Percentiles rank a stretch among this genome's conserved stretches.
Evolutionary conservation across 2,888 invertebrate genomes (phyloP).

Genomic region (Pinctada fucata): DNA sequence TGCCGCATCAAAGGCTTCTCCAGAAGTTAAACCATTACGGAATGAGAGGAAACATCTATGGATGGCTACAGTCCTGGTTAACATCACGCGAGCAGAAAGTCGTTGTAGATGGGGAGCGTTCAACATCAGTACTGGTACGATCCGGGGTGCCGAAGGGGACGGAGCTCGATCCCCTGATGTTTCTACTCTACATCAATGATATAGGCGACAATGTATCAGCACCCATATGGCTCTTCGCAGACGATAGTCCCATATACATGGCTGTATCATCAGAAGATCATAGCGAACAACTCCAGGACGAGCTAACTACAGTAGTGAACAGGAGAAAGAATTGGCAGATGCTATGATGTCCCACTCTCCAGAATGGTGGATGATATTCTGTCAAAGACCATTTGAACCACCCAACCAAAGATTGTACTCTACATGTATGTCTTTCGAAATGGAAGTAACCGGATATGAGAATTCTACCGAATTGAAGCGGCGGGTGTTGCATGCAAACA

Average conservation of each 20-base stretch:
- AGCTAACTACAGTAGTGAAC: background rate
- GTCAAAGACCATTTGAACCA: no score
- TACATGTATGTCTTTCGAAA: no score
- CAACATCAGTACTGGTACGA: background rate
- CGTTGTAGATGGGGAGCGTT: background rate
- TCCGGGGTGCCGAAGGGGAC: background rate
- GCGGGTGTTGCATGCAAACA: no score
- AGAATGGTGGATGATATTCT: no score
- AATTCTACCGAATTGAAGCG: no score
- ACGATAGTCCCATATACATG: background rate
- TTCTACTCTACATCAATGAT: background rate
- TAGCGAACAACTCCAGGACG: conserved; percentile 3
- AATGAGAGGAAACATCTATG: conserved; percentile 5
- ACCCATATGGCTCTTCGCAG: background rate
- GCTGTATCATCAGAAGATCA: background rate
- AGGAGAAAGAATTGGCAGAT: conserved; percentile 1
- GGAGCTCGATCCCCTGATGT: background rate
- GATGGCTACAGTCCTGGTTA: conserved; percentile 3
- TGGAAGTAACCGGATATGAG: no score
- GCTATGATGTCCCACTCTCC: no score
- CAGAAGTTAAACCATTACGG: conserved; percentile 9
- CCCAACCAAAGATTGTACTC: no score
- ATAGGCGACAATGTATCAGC: background rate
- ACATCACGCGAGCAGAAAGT: conserved; percentile 7
- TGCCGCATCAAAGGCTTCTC: background rate